Evolutionary conservation across 2,888 invertebrate species (phyloP), one percentile per base, ranked within the genome.

Genomic region (Pseudoips prasinana): DNA sequence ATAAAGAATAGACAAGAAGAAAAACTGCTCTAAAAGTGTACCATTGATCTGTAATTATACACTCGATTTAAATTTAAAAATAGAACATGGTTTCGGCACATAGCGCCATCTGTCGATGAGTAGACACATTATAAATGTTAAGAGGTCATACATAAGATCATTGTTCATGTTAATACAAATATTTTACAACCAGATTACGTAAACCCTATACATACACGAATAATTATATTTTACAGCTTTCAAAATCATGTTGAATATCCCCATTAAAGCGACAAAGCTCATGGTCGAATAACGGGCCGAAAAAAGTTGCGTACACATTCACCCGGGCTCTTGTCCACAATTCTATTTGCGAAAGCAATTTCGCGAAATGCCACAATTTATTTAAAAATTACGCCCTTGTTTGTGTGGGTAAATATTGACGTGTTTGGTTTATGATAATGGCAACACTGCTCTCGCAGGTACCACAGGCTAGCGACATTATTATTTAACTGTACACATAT

Each of bases 341-440:
- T 78, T 73, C 70, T 86, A 83, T 88, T 88, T 87, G 86, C 79
- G 81, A 74, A 82, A 86, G 78, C 85, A 86, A 85, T 88, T 88
- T 88, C 71, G 85, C 86, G 73, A 87, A 86, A 86, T 85, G 83
- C 85, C 87, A 88, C 89, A 89, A 89, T 89, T 87, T 88, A 88
- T 89, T 89, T 88, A 89, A 89, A 89, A 89, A 89, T 88, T 88
- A 89, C 87, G 69, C 82, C 86, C 86, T 85, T 88, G 88, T 87
- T 88, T 88, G 86, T 86, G 75, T 78, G 75, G 68, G 75, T 79
- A 87, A 89, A 89, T 89, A 89, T 89, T 89, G 84, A 84, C 82
- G 73, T 89, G 83, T 89, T 89, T 89, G 89, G 86, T 84, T 87
- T 87, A 88, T 84, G 87, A 88, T 89, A 89, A 88, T 89, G 78